A percentile compares a stretch with the other conserved stretches of the same genome.
Conservation (phyloP, 1,140 invertebrate genomes). For the Drusus annulatus region DNA sequence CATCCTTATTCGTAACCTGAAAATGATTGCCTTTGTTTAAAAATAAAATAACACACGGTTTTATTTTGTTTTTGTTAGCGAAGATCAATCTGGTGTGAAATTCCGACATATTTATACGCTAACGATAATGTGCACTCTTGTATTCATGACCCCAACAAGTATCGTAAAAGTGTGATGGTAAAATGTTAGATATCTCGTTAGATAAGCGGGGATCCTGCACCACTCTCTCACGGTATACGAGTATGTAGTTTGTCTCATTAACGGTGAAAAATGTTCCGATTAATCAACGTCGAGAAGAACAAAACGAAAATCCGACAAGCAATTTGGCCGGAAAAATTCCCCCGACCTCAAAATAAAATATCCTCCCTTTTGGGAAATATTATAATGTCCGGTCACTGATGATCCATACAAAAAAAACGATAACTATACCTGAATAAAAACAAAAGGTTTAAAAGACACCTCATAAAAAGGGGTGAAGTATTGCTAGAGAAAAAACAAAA, state of each 20-base stretch:
- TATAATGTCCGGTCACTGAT: slow-evolving; percentile 31
- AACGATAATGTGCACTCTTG: too few species aligned
- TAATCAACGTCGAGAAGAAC: slow-evolving; percentile 38
- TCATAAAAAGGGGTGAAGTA: background rate
- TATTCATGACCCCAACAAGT: too few species aligned
- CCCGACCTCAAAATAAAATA: slow-evolving; percentile 13
- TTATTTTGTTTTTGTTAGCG: too few species aligned
- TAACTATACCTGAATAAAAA: background rate
- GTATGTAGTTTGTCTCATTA: slow-evolving; percentile 33
- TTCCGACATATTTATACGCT: too few species aligned
- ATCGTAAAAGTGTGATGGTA: too few species aligned
- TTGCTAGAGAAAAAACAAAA: too few species aligned
- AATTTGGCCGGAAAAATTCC: slow-evolving; percentile 27
- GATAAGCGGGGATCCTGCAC: background rate
- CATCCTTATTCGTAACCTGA: too few species aligned
- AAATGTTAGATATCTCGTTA: too few species aligned
- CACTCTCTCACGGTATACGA: background rate
- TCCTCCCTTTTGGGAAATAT: slow-evolving; percentile 18
- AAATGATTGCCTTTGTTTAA: too few species aligned
- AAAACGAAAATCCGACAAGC: slow-evolving; percentile 34
- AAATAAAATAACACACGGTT: too few species aligned
- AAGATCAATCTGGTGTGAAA: too few species aligned
- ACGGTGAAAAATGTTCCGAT: slow-evolving; percentile 39
- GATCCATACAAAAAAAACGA: slow-evolving; percentile 15
- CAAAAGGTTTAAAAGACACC: background rate